Evolutionary conservation across 2,888 invertebrate species (phyloP).

Genomic region (Tolmerus cingulatus): DNA sequence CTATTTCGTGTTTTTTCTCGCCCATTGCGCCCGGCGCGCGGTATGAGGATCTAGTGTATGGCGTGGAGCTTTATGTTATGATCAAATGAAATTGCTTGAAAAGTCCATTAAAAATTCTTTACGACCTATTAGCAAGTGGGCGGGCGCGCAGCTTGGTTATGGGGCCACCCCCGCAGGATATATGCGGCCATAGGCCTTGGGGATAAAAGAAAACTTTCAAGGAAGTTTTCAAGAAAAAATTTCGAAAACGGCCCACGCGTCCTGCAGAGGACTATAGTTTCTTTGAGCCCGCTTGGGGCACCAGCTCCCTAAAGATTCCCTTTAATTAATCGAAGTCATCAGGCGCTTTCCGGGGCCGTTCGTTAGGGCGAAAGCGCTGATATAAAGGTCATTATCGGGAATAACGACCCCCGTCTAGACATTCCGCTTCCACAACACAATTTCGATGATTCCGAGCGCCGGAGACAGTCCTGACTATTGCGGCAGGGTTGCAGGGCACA

Average conservation of each 20-base stretch:
- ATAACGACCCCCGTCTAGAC: conserved; percentile 39
- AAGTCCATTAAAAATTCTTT: conserved; percentile 51
- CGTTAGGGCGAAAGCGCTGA: conserved; percentile 19
- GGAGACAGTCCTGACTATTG: background rate
- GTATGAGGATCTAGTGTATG: conserved; percentile 33
- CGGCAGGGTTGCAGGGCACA: conserved; percentile 5
- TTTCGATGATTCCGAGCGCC: conserved; percentile 6
- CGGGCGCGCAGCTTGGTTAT: background rate
- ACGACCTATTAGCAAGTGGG: conserved; percentile 49
- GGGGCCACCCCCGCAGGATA: background rate
- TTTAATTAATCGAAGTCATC: conserved; percentile 33
- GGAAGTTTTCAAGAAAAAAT: conserved; percentile 6
- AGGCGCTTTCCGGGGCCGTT: background rate
- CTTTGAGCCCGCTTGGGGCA: background rate
- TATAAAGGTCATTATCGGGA: conserved; percentile 39
- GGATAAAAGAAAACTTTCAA: conserved; percentile 18
- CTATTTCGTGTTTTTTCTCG: conserved; percentile 17
- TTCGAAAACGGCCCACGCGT: background rate
- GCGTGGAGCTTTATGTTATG: conserved; percentile 50
- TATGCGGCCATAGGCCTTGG: background rate
- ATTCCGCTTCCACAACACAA: conserved; percentile 35
- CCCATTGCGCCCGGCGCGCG: background rate
- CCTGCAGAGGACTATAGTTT: background rate
- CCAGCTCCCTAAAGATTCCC: background rate
- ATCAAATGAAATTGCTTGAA: conserved; percentile 51